Conservation (phyloP, 2,113 vertebrate species). For the Halcyon senegalensis region DNA sequence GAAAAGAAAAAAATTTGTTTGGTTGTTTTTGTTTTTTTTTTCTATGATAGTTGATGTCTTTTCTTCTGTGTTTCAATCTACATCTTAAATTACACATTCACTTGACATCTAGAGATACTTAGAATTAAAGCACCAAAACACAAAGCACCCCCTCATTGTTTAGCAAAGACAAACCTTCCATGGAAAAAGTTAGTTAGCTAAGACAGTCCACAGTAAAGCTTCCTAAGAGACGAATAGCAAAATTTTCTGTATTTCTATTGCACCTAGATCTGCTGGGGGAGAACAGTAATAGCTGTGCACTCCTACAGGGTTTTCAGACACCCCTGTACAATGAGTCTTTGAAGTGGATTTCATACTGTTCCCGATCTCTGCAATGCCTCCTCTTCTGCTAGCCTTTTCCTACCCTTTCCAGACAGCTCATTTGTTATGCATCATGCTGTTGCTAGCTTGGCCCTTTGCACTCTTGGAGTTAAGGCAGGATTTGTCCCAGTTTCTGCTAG, state of each 20-base stretch:
- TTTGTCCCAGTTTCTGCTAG: slow-evolving; percentile 42
- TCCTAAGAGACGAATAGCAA: neutral
- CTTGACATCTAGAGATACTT: neutral
- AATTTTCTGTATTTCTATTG: neutral
- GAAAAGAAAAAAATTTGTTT: neutral
- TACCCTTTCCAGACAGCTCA: neutral
- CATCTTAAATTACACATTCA: neutral
- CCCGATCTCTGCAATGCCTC: neutral
- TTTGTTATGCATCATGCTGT: neutral
- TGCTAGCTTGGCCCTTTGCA: neutral
- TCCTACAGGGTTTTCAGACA: neutral
- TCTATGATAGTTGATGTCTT: neutral
- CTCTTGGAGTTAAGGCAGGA: neutral
- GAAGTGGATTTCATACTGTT: neutral
- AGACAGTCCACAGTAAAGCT: neutral
- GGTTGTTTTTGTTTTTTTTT: neutral
- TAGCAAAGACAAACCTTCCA: neutral
- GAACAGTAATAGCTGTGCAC: neutral
- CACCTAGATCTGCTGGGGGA: neutral
- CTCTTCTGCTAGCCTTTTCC: neutral
- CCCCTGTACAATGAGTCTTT: neutral
- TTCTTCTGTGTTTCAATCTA: neutral
- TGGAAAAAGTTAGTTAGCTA: neutral
- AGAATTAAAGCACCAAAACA: neutral
- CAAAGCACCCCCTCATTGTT: neutral